Conservation (phyloP, 2,113 vertebrate genomes). For the Poeciliopsis occidentalis region DNA sequence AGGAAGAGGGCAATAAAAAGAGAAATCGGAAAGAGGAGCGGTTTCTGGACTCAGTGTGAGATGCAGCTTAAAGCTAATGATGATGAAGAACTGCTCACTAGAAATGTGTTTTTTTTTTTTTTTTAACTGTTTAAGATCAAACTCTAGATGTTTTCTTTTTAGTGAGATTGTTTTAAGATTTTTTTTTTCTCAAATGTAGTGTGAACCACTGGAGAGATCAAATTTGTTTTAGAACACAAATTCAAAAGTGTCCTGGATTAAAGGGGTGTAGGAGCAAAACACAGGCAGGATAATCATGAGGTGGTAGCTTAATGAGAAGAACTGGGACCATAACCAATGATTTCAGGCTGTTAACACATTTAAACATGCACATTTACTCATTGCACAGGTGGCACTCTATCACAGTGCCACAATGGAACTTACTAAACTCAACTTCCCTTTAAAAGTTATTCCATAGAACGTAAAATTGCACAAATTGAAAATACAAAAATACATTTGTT, state of each 20-base stretch:
- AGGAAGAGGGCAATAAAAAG: slow-evolving; percentile 37
- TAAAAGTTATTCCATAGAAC: too few relatives aligned
- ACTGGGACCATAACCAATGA: not conserved
- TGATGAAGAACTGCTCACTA: slow-evolving; percentile 16
- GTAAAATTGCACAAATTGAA: too few relatives aligned
- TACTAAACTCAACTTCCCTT: too few relatives aligned
- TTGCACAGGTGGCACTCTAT: too few relatives aligned
- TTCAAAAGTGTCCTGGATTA: slow-evolving; percentile 33
- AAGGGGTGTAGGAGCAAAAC: not conserved
- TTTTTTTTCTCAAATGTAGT: not conserved
- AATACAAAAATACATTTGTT: too few relatives aligned
- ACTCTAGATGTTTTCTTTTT: too few relatives aligned
- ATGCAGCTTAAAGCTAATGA: slow-evolving; percentile 42
- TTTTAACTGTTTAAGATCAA: too few relatives aligned
- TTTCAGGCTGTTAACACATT: not conserved
- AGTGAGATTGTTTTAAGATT: not conserved
- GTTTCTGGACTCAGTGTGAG: slow-evolving; percentile 31
- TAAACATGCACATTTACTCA: too few relatives aligned
- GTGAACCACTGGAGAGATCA: slow-evolving; percentile 28
- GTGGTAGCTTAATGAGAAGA: not conserved
- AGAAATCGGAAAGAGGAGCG: slow-evolving; percentile 19
- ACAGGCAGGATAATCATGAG: not conserved
- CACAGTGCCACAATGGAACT: too few relatives aligned
- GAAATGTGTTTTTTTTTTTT: slow-evolving; percentile 11
- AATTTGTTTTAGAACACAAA: not conserved